Conservation (phyloP, 2,888 invertebrate genomes). For the Lapara coniferarum region DNA sequence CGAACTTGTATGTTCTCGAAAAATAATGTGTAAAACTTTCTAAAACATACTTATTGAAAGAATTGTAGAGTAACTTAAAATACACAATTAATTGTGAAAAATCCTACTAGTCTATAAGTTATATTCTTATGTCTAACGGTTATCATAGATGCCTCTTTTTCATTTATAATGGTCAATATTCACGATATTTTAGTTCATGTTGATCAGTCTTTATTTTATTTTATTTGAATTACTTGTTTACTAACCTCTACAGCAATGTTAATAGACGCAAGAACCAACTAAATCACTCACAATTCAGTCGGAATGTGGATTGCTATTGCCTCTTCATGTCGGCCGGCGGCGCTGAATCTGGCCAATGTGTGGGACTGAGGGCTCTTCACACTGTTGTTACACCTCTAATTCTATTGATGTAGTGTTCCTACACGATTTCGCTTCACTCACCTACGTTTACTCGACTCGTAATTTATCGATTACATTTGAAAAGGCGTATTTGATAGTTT, state of each 20-base stretch:
- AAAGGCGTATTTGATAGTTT: background rate
- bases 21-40: background rate
- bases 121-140: too few species aligned
- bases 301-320: slow-evolving; percentile 53
- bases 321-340: slow-evolving; percentile 57
- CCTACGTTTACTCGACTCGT: background rate
- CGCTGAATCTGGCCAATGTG: slow-evolving; percentile 10
- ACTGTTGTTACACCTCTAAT: slow-evolving; percentile 51
- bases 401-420: slow-evolving; percentile 51
- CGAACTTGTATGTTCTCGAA: background rate
- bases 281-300: slow-evolving; percentile 56
- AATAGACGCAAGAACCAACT: slow-evolving; percentile 30
- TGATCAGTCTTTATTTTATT: background rate
- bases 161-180: too few species aligned
- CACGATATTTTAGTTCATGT: background rate
- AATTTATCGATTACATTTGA: background rate
- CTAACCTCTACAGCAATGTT: background rate
- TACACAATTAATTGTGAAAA: background rate
- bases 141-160: too few species aligned
- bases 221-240: background rate
- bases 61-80: background rate
- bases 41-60: background rate
- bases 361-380: slow-evolving; percentile 47
- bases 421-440: slow-evolving; percentile 28
- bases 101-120: background rate